Base-by-base conservation (phyloP, 2,113 vertebrate genomes). In the Tautogolabrus adspersus region DNA sequence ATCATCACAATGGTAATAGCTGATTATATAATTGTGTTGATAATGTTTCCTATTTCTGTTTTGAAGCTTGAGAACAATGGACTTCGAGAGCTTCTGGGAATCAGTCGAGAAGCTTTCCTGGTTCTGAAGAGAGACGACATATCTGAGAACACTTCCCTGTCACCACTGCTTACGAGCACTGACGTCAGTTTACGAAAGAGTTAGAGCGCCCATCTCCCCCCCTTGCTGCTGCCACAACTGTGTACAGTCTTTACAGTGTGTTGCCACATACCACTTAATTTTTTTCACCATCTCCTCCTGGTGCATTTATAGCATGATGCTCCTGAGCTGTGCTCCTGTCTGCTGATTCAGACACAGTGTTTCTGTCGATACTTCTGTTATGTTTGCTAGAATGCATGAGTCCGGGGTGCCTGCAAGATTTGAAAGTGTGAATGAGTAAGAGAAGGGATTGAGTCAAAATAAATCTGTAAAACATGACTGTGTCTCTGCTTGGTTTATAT, bases 81-180 rank as follows among this genome's bases (percentile, higher is more conserved):
- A 65, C 93, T 99, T 60, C 91, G 98, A 85, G 97, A 99, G 93
- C 94, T 99, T 71, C 94, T 99, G 77, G 97, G 98, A 69, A 99
- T 99, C 91, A 99, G 97, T 57, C 96, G 96, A 37, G 96, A 98
- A 83, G 97, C 97, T 0, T 99, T 99, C 88, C 91, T 98, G 85
- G 93, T 96, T 71, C 94, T 99, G 34, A 96, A 96, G 85, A 94
- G 95, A 82, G 97, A 98, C 0, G 96, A 98, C 18, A 72, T 81
- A 0, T 96, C 96, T 1, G 97, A 98, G 73, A 96, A 91, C 87
- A 96, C 96, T 0, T 96, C 96, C 26, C 93, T 97, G 67, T 98
- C 97, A 1, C 95, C 95, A 0, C 83, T 97, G 57, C 93, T 98
- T 68, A 97, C 95, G 64, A 98, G 92, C 60, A 92, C 95, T 12